Percentiles rank a stretch among this genome's conserved stretches.
Conservation (phyloP, 2,888 invertebrate genomes). For the Eudasyphora cyanicolor region DNA sequence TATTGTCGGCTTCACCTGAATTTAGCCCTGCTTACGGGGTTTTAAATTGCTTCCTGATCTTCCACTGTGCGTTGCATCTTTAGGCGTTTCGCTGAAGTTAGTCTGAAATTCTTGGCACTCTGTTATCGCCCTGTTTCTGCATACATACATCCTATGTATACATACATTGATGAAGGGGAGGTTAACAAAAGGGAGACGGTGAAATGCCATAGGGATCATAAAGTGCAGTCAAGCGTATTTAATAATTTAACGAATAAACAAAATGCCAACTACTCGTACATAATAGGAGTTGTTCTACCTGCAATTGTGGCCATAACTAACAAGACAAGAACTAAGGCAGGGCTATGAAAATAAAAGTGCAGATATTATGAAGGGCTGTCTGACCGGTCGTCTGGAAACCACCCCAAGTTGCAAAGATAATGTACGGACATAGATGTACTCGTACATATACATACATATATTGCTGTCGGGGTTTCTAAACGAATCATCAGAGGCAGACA, state of each 20-base stretch:
- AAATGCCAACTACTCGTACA: neutral
- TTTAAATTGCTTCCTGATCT: no score
- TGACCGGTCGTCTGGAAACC: neutral
- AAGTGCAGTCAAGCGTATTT: slow-evolving; percentile 67
- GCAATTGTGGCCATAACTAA: no score
- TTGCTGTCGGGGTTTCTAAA: neutral
- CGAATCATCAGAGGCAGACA: neutral
- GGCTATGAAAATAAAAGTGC: neutral
- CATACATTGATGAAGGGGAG: slow-evolving; percentile 9
- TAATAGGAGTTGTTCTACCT: neutral
- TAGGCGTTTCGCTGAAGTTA: neutral
- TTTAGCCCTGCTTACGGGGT: no score
- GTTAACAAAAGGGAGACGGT: slow-evolving; percentile 41
- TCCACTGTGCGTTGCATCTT: neutral
- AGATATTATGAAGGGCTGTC: neutral
- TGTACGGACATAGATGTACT: no score
- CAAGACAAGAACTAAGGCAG: neutral
- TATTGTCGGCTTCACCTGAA: no score
- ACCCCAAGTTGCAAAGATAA: no score
- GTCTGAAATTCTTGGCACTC: neutral
- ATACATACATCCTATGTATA: neutral
- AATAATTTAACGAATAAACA: slow-evolving; percentile 50
- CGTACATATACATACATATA: no score
- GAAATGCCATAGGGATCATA: slow-evolving; percentile 56
- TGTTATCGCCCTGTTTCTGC: neutral